Evolutionary conservation across 2,888 invertebrate species (phyloP), one percentile per base, ranked within the genome.

Genomic region (Cosmopolites sordidus): DNA sequence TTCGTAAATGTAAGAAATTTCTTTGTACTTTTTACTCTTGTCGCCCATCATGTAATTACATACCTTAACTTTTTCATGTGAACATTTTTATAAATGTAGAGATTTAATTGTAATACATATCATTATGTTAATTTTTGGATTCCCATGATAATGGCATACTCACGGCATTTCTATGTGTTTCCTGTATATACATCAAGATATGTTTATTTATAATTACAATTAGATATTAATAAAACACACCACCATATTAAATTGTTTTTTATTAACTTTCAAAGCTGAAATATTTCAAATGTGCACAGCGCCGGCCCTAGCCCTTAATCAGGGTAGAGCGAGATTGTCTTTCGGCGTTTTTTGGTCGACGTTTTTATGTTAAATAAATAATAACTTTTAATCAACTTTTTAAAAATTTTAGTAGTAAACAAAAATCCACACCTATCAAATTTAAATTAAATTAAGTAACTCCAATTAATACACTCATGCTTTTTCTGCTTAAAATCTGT

Each of bases 101-200:
- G n/a, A 68, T 70, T 71, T 70, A 59, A 70, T 70, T 67, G 50
- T 51, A 64, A 69, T 68, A 71, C 71, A 71, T 71, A 71, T 71
- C 71, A 71, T 64, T 56, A 62, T 61, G 55, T 65, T 61, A 65
- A 65, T 69, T 66, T 64, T 67, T 66, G 66, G 61, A 54, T 66
- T 66, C 66, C 64, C 60, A 58, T 54, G 55, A 54, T 54, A 60
- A 62, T 63, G 60, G 63, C 64, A 64, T 68, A 65, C 43, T 51
- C 65, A 64, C 63, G 55, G 57, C 54, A 52, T 62, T 57, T 62
- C 61, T 62, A 61, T 66, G 66, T 67, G 60, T 66, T 65, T 66
- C 58, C 63, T 67, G 66, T 68, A 67, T 62, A 68, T 67, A 67
- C 61, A 63, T 60, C 58, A 60, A 49, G 59, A 63, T 62, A 62